Conservation (phyloP, 2,797 vertebrate species). For the Clarias laeviceps region DNA sequence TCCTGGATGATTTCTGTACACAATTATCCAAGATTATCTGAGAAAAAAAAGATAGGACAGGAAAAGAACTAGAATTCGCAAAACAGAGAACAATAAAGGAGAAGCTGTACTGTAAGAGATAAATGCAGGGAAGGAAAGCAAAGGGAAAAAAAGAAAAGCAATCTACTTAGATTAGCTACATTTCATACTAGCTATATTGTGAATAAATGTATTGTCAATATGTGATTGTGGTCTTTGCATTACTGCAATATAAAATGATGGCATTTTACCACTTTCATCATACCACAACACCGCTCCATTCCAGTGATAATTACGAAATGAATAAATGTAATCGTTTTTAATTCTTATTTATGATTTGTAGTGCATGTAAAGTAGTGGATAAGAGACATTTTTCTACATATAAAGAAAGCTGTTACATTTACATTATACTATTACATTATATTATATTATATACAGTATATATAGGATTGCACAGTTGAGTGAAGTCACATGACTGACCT, state of each 20-base stretch:
- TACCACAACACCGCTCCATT: not conserved
- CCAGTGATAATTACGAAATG: not conserved
- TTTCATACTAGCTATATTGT: not conserved
- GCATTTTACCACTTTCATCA: not conserved
- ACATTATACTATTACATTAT: not conserved
- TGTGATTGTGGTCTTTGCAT: not conserved
- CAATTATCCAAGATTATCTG: not conserved
- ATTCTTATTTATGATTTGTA: not conserved
- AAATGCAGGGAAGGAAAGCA: not conserved
- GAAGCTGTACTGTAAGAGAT: not conserved
- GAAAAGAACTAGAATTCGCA: not conserved
- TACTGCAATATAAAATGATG: not conserved
- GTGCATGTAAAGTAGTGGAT: not conserved
- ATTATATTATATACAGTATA: not conserved
- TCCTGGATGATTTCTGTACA: not conserved
- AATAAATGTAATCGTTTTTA: not conserved
- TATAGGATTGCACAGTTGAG: too few species aligned
- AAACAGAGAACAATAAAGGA: not conserved
- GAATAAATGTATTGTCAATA: not conserved
- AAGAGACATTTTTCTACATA: not conserved
- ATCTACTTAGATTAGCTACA: too few species aligned
- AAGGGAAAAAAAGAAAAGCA: not conserved
- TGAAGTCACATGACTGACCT: too few species aligned
- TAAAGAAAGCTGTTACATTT: not conserved
- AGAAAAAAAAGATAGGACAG: not conserved